Base-by-base conservation (phyloP, 2,113 vertebrate species). In the Podilymbus podiceps region DNA sequence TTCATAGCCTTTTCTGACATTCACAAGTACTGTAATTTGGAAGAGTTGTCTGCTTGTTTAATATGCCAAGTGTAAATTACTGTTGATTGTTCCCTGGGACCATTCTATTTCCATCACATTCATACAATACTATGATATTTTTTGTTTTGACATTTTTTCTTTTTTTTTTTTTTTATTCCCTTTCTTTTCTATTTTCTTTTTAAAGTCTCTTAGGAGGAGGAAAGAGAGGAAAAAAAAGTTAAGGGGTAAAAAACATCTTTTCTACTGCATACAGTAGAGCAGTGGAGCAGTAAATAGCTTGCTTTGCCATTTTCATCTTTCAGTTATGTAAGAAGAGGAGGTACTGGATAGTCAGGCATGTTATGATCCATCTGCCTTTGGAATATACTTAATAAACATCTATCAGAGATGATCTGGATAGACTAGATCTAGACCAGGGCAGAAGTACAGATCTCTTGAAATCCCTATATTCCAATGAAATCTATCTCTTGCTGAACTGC, bases 1-100 rank as follows among this genome's bases (percentile, higher is more conserved):
- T 71, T 79, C 74, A 74, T 30, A 73, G 63, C 15, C 16, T 91
- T 90, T 93, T 88, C 72, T 93, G 93, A 88, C 59, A 83, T 69
- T 83, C 68, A 80, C 16, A 94, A 90, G 15, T 35, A 63, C 31
- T 55, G n/a, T 73, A 79, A 94, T 95, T 94, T 85, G 81, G 82
- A 76, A 77, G 78, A 35, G 4, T 24, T 88, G 4, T 73, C 58
- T 76, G 35, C 74, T 82, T 85, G 88, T 50, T 88, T 91, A 90
- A 63, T 74, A 74, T 44, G 25, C 31, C 59, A 95, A 92, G 18
- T 47, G 10, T 80, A 90, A 96, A 95, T 88, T 77, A 69, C 20
- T 77, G 22, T 52, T 88, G 47, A 83, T 67, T 91, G 2, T 71
- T 85, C 46, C 30, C 55, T 67, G 14, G 19, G 6, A 92, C 11